Conservation (phyloP, 2,888 invertebrate genomes). For the Petrophora chlorosata region DNA sequence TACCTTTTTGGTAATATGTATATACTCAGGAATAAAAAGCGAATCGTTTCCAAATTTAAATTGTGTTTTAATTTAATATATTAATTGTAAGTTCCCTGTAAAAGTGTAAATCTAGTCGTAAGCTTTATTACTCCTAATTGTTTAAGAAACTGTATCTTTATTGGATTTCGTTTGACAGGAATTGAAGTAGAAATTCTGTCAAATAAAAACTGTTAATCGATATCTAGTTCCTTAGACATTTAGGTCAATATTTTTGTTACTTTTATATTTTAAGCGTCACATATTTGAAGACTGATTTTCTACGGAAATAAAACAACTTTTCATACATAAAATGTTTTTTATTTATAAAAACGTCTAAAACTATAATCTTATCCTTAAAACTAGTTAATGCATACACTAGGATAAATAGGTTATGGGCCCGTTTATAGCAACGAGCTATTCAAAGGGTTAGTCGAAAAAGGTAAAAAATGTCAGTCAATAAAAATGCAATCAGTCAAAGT, state of each 20-base stretch:
- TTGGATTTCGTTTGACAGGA: no score
- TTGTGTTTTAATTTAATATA: slow-evolving; percentile 38
- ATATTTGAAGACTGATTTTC: slow-evolving; percentile 40
- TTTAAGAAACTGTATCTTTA: no score
- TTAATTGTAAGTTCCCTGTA: slow-evolving; percentile 30
- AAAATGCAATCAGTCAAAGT: no score
- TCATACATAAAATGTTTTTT: slow-evolving; percentile 30
- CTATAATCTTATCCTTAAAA: slow-evolving; percentile 12
- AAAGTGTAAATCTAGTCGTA: slow-evolving; percentile 14
- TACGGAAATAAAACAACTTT: slow-evolving; percentile 36
- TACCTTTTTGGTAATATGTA: slow-evolving; percentile 36
- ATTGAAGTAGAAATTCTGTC: no score
- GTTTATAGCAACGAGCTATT: no score
- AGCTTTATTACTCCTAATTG: neutral
- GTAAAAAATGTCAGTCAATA: no score
- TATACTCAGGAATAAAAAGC: slow-evolving; percentile 42
- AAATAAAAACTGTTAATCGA: no score
- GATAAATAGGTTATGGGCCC: neutral
- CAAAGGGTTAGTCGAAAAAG: no score
- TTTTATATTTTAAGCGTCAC: neutral
- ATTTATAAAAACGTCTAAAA: slow-evolving; percentile 19
- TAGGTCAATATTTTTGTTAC: neutral
- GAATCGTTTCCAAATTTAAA: slow-evolving; percentile 14
- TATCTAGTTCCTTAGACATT: neutral
- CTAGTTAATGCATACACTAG: neutral